Conservation (phyloP, 2,797 vertebrate species). For the Tragelaphus eurycerus region DNA sequence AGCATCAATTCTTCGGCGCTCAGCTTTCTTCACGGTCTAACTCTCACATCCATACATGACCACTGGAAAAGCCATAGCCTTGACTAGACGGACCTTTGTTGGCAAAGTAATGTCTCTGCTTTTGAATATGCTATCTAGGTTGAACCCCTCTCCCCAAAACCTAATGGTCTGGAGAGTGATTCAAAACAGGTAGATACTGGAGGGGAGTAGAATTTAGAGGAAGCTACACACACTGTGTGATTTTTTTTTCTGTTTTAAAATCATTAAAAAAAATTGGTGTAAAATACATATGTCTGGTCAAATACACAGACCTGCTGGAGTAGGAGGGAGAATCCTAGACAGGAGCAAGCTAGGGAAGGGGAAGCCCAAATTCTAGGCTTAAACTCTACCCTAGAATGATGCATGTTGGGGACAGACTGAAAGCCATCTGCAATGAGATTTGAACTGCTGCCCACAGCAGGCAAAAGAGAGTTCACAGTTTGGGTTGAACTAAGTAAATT, state of each 20-base stretch:
- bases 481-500: neutral
- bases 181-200: neutral
- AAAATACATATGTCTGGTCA: neutral
- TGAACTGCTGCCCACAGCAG: neutral
- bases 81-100: no score
- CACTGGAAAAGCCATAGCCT: no score
- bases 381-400: neutral
- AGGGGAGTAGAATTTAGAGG: neutral
- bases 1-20: rapidly evolving
- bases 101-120: no score
- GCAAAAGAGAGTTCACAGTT: neutral
- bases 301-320: neutral
- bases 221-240: neutral
- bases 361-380: neutral
- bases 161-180: neutral
- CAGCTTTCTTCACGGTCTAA: no score
- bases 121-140: no score
- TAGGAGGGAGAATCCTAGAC: neutral
- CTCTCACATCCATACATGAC: no score
- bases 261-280: neutral
- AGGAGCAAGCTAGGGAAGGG: neutral
- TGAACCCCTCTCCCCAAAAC: neutral
- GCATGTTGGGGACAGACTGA: neutral
- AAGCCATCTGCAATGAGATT: neutral
- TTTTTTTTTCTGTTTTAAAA: neutral